Conservation (phyloP, 2,888 invertebrate genomes). For the Drosophila vallismaia region DNA sequence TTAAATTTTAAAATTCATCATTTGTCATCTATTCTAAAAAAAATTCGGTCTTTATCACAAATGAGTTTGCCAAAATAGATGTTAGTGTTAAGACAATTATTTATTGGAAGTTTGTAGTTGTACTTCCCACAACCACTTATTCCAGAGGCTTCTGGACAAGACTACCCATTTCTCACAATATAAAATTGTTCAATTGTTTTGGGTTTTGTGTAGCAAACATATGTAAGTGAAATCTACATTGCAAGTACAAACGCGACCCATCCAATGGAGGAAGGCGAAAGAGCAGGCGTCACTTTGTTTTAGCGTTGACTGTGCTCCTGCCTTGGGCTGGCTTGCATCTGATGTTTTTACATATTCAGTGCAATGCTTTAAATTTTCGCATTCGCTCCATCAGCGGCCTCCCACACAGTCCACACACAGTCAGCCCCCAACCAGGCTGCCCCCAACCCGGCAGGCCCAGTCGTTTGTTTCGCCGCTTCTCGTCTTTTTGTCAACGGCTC, state of each 20-base stretch:
- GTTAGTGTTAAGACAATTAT: too few relatives aligned
- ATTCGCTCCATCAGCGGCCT: constrained; percentile 14
- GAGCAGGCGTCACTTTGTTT: constrained; percentile 36
- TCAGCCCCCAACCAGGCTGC: background rate
- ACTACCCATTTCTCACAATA: background rate
- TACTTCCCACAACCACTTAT: background rate
- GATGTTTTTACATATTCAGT: constrained; percentile 55
- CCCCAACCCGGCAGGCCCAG: constrained; percentile 5
- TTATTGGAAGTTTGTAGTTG: too few relatives aligned
- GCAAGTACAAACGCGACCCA: background rate
- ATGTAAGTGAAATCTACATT: background rate
- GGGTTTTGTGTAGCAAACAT: background rate
- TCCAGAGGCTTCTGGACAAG: background rate
- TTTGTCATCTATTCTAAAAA: too few relatives aligned
- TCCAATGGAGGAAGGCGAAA: background rate
- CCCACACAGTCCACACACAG: constrained; percentile 1
- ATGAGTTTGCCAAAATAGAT: too few relatives aligned
- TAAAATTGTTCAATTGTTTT: constrained; percentile 1
- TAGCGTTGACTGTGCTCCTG: constrained; percentile 47
- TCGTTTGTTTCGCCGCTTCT: constrained; percentile 27
- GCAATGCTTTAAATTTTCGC: constrained; percentile 34
- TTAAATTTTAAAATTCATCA: too few relatives aligned
- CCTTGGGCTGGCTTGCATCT: constrained; percentile 36
- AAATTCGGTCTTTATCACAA: too few relatives aligned
- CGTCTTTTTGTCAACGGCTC: constrained; percentile 69